These are phyloP conservation scores for Erythrocercus mccallii DNA, from an alignment of 2,113 vertebrate genomes.

Conservation along the genomic window DNA sequence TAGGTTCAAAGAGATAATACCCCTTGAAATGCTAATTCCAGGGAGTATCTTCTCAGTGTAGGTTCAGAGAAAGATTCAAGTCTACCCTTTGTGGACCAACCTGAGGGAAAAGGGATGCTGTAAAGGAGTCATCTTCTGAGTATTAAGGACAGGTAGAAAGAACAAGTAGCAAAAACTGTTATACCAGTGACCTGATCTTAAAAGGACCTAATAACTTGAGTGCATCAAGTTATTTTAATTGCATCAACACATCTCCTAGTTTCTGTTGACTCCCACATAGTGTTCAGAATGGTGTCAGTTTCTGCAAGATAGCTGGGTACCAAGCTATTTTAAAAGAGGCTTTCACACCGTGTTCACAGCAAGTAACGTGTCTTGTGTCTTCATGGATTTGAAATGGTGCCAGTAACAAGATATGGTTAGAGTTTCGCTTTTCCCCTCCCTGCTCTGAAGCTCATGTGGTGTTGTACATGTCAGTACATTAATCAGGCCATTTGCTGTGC, in stretches of 20 bases:
- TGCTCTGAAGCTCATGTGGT: neutral
- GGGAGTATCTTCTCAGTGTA: neutral
- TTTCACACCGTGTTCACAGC: neutral
- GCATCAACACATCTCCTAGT: neutral
- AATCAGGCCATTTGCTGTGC: neutral
- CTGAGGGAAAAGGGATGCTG: neutral
- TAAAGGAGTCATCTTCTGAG: neutral
- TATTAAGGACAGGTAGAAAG: neutral
- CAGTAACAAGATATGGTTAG: neutral
- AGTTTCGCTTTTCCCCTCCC: neutral
- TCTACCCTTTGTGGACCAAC: neutral
- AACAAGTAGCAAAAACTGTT: neutral
- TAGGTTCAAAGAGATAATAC: neutral
- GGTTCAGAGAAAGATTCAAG: neutral
- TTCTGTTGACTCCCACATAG: neutral
- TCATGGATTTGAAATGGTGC: neutral
- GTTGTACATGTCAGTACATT: neutral
- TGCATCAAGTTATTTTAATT: neutral
- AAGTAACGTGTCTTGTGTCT: neutral
- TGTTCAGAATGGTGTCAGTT: neutral
- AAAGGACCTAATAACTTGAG: neutral
- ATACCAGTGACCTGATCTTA: neutral
- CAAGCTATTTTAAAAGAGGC: neutral
- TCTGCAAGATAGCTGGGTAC: neutral
- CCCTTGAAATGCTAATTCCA: neutral